Base-by-base conservation (phyloP, 2,888 invertebrate genomes). In the Apodemia duryi region DNA sequence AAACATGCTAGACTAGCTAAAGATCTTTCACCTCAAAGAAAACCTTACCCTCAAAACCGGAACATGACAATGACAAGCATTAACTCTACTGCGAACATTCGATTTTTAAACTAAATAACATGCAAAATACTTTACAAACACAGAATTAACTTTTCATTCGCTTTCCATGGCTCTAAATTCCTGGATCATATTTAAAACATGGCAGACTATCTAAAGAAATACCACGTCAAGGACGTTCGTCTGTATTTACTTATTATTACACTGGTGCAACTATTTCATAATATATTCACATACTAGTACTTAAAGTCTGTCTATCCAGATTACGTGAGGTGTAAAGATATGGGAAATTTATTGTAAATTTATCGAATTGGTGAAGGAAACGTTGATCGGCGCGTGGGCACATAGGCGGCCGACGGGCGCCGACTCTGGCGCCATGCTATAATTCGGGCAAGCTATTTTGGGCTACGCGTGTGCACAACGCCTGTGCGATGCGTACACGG, bases 401-500 rank as follows among this genome's bases (percentile, higher is more conserved):
- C 70, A 73, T 2, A 57, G 77, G 83, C 83, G 85, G 83, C 83
- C 78, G 81, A 76, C 80, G 82, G 84, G 86, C 88, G 86, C 87
- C 87, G 83, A 68, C 75, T 75, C 80, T 82, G 88, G 89, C 90
- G 89, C 89, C 90, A 78, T 80, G 86, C 83, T 88, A 84, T 86
- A 91, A 89, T 91, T 90, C 86, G 88, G 90, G 85, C 86, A 80
- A 75, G 78, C 87, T 91, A 91, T 91, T 91, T 91, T 83, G 79
- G 86, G 85, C 84, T 86, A 88, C 86, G 88, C 88, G 88, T 85
- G 86, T 86, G 80, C 81, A 79, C 83, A 76, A 77, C 75, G 77
- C 77, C 79, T 80, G 77, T 82, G 81, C 85, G 83, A 77, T 82
- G 82, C 84, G 83, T 84, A 83, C 79, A 80, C 78, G 77, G 76